phyloP scores from a whole-genome alignment of 2,888 invertebrate species.

The Cerastis rubricosa region DNA sequence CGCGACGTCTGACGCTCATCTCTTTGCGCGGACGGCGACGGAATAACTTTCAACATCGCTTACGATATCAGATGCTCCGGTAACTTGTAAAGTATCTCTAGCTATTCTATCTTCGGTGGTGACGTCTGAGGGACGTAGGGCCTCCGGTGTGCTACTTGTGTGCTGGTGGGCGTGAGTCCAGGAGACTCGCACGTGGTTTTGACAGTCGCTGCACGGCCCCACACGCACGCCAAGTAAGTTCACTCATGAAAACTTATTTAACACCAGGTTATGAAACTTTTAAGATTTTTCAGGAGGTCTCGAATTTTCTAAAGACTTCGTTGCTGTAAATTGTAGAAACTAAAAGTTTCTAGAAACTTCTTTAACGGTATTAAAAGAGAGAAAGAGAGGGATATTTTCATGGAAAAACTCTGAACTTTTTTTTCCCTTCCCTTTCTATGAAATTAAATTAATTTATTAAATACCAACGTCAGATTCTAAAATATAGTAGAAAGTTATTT shows the following conservation, averaged over 20 bases:
- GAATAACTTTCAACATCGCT: constrained; percentile 74
- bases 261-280: constrained; percentile 16
- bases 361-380: background rate
- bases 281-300: background rate
- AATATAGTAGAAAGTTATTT: background rate
- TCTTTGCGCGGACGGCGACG: constrained; percentile 75
- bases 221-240: constrained; percentile 87
- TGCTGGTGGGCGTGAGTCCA: constrained; percentile 69
- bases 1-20: constrained; percentile 84
- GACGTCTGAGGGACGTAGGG: constrained; percentile 62
- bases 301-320: background rate
- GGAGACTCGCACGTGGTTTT: constrained; percentile 72
- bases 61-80: constrained; percentile 70
- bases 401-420: background rate
- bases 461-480: background rate
- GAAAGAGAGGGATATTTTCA: rapidly evolving
- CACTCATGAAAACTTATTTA: constrained; percentile 41
- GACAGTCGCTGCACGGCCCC: constrained; percentile 78
- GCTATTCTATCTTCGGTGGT: constrained; percentile 25
- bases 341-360: constrained; percentile 29
- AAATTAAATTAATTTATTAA: background rate
- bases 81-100: constrained; percentile 57
- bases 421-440: background rate
- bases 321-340: background rate
- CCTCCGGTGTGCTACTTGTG: constrained; percentile 66